These are phyloP conservation scores for Xyrauchen texanus DNA, from an alignment of 2,113 vertebrate species.

Conservation along the genomic window DNA sequence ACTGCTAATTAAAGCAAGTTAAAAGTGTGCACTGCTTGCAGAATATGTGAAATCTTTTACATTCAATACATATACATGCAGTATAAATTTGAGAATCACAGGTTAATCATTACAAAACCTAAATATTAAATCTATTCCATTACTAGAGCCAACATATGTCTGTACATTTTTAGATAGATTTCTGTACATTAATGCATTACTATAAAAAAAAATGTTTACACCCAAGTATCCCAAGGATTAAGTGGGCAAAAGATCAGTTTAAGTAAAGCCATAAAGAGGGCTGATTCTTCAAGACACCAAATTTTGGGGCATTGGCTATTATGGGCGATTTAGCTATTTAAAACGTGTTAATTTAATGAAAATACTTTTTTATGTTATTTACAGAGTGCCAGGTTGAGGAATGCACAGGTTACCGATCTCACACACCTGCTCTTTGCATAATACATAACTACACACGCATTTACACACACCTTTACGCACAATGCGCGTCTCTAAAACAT, in stretches of 20 bases:
- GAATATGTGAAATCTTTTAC: conserved; percentile 24
- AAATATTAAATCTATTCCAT: background rate
- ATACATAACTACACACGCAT: conserved; percentile 14
- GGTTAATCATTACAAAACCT: background rate
- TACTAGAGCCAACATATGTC: too few species aligned
- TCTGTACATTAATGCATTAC: background rate
- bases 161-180: background rate
- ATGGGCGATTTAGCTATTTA: too few species aligned
- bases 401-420: background rate
- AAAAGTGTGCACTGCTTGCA: conserved; percentile 58
- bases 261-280: background rate
- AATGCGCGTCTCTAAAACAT: conserved; percentile 20
- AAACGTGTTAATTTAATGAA: too few species aligned
- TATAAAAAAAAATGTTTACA: background rate
- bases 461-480: conserved; percentile 14
- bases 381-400: too few species aligned
- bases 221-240: background rate
- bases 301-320: too few species aligned
- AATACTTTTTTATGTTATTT: background rate
- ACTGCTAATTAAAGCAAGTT: conserved; percentile 68
- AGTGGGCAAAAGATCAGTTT: background rate
- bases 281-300: too few species aligned
- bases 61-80: background rate
- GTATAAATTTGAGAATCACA: background rate
- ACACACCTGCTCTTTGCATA: conserved; percentile 25